Evolutionary conservation across 2,113 vertebrate genomes (phyloP), one percentile per base, ranked within the genome.

Genomic region (Sinosuthora webbiana): DNA sequence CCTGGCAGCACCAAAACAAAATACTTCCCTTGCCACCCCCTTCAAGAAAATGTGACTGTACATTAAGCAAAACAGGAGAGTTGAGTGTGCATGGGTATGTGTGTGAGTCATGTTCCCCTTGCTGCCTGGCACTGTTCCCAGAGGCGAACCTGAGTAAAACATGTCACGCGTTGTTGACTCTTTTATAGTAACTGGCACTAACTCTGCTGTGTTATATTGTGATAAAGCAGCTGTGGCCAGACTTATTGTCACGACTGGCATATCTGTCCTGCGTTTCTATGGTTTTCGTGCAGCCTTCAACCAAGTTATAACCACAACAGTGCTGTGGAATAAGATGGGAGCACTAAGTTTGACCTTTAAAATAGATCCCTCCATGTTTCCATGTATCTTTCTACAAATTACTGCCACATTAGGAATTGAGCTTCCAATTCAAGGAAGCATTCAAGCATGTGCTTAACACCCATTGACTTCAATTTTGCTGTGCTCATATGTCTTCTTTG

Each of bases 81-180:
- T 35, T 50, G 81, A 89, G 91, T 30, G 35, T 83, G 75, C 41
- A 3, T 56, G 71, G 76, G 76, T 56, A 57, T 78, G 65, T 57
- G 55, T 2, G 6, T 35, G 91, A 95, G 73, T 92, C 93, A 77
- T 55, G 78, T 77, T 90, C 90, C 79, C 82, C 87, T 80, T 1
- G 0, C 63, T 63, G 84, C 63, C 68, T 97, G 96, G 95, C 96
- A 31, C 84, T 4, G 27, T 83, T 89, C 95, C 95, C 94, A 77
- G 92, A 55, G 67, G 75, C 39, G 1, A 91, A 95, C 94, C 91
- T 63, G 84, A 93, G 92, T 95, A 80, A 88, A 95, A 96, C 94
- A 91, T 55, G 95, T 97, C 93, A 95, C 71, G 68, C 87, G 0
- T 59, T 96, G 85, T 94, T 95, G 93, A 71, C 70, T 94, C 87